Conservation (phyloP, 2,113 vertebrate species). For the Saccopteryx leptura region DNA sequence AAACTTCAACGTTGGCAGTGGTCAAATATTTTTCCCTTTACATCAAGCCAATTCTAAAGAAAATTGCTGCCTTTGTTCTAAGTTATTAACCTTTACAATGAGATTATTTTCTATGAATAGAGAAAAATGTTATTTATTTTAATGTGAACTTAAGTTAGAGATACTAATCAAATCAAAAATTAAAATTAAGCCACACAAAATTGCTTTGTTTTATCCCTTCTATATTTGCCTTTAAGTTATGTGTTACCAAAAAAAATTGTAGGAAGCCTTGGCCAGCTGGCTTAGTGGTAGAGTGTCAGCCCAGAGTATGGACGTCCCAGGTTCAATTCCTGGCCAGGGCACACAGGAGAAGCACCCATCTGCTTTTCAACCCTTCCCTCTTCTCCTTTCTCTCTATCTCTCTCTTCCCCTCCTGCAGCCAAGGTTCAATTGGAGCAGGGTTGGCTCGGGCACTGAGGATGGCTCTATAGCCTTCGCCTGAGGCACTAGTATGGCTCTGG, state of each 20-base stretch:
- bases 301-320: too few species aligned
- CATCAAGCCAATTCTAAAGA: neutral
- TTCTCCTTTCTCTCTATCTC: too few species aligned
- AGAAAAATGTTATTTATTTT: constrained; percentile 43
- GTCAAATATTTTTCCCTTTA: neutral
- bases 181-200: neutral
- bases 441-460: too few species aligned
- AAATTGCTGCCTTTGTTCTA: constrained; percentile 51
- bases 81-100: constrained; percentile 61
- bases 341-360: too few species aligned
- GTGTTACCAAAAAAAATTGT: neutral
- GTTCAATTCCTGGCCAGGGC: too few species aligned
- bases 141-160: constrained; percentile 6
- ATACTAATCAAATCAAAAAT: constrained; percentile 38
- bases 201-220: neutral
- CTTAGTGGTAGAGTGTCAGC: too few species aligned
- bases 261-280: neutral
- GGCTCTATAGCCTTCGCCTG: too few species aligned
- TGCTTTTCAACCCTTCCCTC: too few species aligned
- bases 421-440: too few species aligned
- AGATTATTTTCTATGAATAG: neutral
- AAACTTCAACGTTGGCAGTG: neutral
- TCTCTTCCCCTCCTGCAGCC: too few species aligned
- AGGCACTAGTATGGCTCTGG: too few species aligned
- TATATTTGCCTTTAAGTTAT: neutral